A percentile compares a stretch with the other conserved stretches of the same genome.
phyloP scores from a whole-genome alignment of 2,113 vertebrate species.

The Symphodus melops region DNA sequence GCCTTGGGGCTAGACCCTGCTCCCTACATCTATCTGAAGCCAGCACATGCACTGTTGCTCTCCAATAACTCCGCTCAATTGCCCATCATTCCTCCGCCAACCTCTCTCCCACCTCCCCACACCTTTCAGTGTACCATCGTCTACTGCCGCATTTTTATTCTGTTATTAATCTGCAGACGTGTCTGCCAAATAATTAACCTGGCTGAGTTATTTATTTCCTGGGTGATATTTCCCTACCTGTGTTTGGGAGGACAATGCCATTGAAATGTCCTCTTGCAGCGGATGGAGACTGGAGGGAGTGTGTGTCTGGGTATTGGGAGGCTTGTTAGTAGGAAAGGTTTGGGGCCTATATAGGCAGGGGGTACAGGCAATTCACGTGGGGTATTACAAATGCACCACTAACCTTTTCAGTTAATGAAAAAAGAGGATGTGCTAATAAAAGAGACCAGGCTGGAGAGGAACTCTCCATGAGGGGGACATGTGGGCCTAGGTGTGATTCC shows the following conservation, averaged over 20 bases:
- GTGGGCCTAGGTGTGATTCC: conserved; percentile 46
- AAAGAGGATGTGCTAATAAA: conserved; percentile 76
- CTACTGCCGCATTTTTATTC: conserved; percentile 66
- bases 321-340: conserved; percentile 15
- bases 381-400: conserved; percentile 71
- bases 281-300: conserved; percentile 44
- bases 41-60: conserved; percentile 74
- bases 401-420: conserved; percentile 83
- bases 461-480: conserved; percentile 52
- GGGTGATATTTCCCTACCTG: conserved; percentile 77
- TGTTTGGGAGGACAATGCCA: conserved; percentile 71
- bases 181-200: conserved; percentile 84
- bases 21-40: conserved; percentile 71
- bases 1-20: conserved; percentile 70
- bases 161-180: conserved; percentile 73
- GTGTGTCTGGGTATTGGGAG: conserved; percentile 2
- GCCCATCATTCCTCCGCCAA: conserved; percentile 63
- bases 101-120: conserved; percentile 20
- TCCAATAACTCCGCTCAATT: conserved; percentile 78
- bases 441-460: conserved; percentile 67
- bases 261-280: conserved; percentile 72
- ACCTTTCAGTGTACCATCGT: conserved; percentile 56
- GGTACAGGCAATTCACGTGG: conserved; percentile 42
- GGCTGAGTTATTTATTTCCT: conserved; percentile 78
- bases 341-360: conserved; percentile 10